Percentiles rank a stretch among this genome's conserved stretches.
Evolutionary conservation across 2,888 invertebrate genomes (phyloP).

Genomic region (Drosophila barbarae): DNA sequence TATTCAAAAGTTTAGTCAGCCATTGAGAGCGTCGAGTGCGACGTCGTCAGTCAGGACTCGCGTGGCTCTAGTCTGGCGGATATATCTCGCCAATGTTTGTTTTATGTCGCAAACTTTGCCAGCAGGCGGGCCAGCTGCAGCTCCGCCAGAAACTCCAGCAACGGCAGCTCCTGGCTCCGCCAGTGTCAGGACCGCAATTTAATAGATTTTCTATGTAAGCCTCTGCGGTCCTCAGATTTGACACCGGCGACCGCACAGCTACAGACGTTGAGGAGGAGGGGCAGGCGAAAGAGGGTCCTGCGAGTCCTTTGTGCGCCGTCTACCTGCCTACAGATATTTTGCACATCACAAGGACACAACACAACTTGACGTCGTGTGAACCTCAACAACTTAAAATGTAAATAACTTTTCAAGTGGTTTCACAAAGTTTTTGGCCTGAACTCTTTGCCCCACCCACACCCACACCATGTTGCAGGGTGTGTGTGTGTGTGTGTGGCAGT

Average conservation of each 20-base stretch:
- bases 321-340: constrained; percentile 69
- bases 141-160: constrained; percentile 36
- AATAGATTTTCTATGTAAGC: constrained; percentile 75
- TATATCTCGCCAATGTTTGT: constrained; percentile 73
- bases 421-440: constrained; percentile 69
- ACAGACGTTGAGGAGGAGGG: constrained; percentile 20
- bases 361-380: constrained; percentile 73
- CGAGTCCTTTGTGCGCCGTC: constrained; percentile 34
- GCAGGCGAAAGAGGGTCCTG: not conserved
- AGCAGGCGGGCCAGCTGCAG: constrained; percentile 52
- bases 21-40: constrained; percentile 64
- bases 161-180: not conserved
- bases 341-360: constrained; percentile 73
- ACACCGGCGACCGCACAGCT: constrained; percentile 63
- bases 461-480: constrained; percentile 22
- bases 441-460: constrained; percentile 38
- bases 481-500: constrained; percentile 3
- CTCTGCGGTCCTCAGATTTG: constrained; percentile 67
- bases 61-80: constrained; percentile 47
- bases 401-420: constrained; percentile 75
- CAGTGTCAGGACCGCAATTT: constrained; percentile 55
- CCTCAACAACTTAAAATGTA: constrained; percentile 75
- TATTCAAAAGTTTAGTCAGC: constrained; percentile 76
- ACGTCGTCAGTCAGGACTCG: constrained; percentile 67
- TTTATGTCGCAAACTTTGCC: constrained; percentile 73